phyloP scores from a whole-genome alignment of 2,888 invertebrate genomes.

The Venusia cambrica region DNA sequence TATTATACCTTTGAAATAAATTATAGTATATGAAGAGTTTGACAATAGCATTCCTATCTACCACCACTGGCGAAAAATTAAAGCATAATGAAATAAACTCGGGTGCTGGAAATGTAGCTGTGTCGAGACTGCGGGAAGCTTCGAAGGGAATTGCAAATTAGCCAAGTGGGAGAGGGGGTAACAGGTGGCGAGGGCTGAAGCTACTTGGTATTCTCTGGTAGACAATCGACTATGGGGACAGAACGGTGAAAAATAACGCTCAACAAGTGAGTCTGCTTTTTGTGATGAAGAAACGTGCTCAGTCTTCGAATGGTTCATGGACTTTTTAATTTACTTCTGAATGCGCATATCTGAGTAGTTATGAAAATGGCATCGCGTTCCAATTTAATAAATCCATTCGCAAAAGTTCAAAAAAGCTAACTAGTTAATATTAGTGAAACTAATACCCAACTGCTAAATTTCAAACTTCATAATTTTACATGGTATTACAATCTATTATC shows the following conservation, averaged over 20 bases:
- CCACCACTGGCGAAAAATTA: conserved; percentile 29
- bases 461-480: too few relatives aligned
- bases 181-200: conserved; percentile 10
- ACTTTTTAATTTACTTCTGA: conserved; percentile 1
- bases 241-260: conserved; percentile 44
- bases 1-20: too few relatives aligned
- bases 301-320: conserved; percentile 8
- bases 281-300: conserved; percentile 21
- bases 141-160: conserved; percentile 55
- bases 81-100: conserved; percentile 34
- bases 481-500: too few relatives aligned
- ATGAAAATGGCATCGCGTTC: too few relatives aligned
- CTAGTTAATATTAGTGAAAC: too few relatives aligned
- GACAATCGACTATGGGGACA: conserved; percentile 19
- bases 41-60: too few relatives aligned
- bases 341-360: too few relatives aligned
- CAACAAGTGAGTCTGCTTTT: conserved; percentile 52
- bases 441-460: too few relatives aligned
- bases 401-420: too few relatives aligned
- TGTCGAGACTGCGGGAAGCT: conserved; percentile 44
- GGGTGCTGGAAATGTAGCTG: conserved; percentile 38
- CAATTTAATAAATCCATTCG: too few relatives aligned
- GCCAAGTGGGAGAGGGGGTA: conserved; percentile 26
- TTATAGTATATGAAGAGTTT: too few relatives aligned
- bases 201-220: conserved; percentile 12